Conservation (phyloP, 1,140 invertebrate species). For the Riptortus pedestris region DNA sequence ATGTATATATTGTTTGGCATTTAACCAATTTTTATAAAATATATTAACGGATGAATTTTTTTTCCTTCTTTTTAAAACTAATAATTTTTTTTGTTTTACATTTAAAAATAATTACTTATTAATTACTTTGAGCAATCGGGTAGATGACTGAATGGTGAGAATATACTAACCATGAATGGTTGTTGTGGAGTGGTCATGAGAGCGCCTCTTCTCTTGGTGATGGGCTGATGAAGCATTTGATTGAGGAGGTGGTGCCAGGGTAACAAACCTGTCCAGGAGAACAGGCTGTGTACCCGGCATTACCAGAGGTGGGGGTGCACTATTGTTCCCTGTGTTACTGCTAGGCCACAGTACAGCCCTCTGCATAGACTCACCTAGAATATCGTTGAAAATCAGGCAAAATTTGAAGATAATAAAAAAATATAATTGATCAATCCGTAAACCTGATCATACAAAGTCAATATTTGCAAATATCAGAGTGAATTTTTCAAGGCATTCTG, state of each 20-base stretch:
- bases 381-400: constrained; percentile 30
- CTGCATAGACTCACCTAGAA: constrained; percentile 53
- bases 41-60: too few species aligned
- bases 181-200: neutral
- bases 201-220: constrained; percentile 21
- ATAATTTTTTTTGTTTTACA: too few species aligned
- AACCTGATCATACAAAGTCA: too few species aligned
- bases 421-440: too few species aligned
- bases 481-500: too few species aligned
- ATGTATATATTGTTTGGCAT: too few species aligned
- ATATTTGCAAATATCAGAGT: too few species aligned
- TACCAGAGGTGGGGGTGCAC: constrained; percentile 45
- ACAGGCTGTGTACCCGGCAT: constrained; percentile 39
- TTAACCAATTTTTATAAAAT: too few species aligned
- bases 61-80: too few species aligned
- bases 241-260: constrained; percentile 35
- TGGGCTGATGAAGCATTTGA: neutral
- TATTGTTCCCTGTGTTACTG: constrained; percentile 40
- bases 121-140: too few species aligned
- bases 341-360: constrained; percentile 64
- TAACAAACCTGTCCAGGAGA: constrained; percentile 29
- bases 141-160: too few species aligned
- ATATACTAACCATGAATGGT: constrained; percentile 11
- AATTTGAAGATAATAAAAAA: constrained; percentile 29
- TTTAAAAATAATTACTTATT: too few species aligned